A percentile compares a stretch with the other conserved stretches of the same genome.
Conservation (phyloP, 2,888 invertebrate species). For the Zygothrica quintamaculata region DNA sequence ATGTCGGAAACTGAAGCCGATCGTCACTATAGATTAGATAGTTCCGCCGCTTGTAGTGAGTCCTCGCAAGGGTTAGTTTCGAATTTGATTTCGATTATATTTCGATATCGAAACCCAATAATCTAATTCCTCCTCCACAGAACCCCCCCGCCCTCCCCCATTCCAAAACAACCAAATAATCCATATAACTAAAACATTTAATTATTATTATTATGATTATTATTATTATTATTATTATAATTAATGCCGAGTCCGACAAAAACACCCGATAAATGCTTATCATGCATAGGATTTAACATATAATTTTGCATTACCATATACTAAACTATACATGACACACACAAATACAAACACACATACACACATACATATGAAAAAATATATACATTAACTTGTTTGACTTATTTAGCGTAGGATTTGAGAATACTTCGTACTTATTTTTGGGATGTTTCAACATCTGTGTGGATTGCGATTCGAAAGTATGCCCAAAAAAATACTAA, state of each 20-base stretch:
- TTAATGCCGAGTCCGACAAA: constrained; percentile 45
- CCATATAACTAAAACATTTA: background rate
- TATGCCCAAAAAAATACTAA: constrained; percentile 20
- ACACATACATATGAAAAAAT: constrained; percentile 7
- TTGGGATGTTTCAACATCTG: constrained; percentile 11
- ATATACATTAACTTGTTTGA: constrained; percentile 28
- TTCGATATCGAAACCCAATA: constrained; percentile 18
- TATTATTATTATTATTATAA: background rate
- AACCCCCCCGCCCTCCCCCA: no score
- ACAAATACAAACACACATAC: constrained; percentile 9
- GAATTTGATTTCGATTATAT: constrained; percentile 23
- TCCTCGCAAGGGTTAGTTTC: constrained; percentile 89
- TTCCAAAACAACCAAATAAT: constrained; percentile 3
- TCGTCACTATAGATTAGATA: constrained; percentile 93
- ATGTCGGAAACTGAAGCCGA: constrained; percentile 95
- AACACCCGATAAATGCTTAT: constrained; percentile 52
- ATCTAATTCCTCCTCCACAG: constrained; percentile 1
- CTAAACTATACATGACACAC: constrained; percentile 16
- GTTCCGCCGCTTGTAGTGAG: constrained; percentile 89
- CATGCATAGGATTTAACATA: constrained; percentile 57
- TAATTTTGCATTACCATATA: constrained; percentile 50
- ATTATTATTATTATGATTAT: background rate
- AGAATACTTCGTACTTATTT: constrained; percentile 35
- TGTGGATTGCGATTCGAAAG: constrained; percentile 44
- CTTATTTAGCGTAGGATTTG: constrained; percentile 45